Evolutionary conservation across 2,113 vertebrate species (phyloP).

Genomic region (Rhynchopsitta pachyrhyncha): DNA sequence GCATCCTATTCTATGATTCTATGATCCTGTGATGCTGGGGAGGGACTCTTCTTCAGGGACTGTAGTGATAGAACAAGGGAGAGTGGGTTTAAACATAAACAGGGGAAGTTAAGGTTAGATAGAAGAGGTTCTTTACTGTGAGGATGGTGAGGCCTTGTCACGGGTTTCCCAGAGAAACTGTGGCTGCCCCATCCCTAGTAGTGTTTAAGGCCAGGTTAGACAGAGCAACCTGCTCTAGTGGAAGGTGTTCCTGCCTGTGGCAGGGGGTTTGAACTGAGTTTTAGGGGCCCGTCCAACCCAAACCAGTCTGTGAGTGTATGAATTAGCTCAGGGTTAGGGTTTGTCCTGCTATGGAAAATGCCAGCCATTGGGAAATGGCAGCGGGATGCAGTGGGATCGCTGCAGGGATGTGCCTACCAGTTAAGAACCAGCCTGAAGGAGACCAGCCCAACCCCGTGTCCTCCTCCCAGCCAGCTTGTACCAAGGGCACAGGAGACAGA

Average conservation of each 20-base stretch:
- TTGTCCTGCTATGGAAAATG: background rate
- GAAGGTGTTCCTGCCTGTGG: background rate
- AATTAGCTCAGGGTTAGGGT: background rate
- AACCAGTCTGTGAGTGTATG: background rate
- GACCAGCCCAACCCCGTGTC: background rate
- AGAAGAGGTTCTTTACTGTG: no score
- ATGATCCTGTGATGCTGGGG: no score
- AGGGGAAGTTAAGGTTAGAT: no score
- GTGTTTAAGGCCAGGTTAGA: background rate
- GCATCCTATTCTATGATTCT: background rate
- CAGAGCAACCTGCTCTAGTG: background rate
- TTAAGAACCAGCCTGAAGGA: background rate
- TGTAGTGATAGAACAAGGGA: no score
- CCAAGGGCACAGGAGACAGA: rapidly evolving
- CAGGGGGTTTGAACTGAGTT: background rate
- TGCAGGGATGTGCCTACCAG: background rate
- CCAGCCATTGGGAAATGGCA: rapidly evolving
- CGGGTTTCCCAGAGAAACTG: background rate
- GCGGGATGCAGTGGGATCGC: rapidly evolving
- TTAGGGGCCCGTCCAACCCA: background rate
- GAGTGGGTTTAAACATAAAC: no score
- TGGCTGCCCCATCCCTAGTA: background rate
- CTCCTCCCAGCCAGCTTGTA: background rate
- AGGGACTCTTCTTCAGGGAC: no score
- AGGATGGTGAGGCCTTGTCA: background rate